Conservation (phyloP, 2,113 vertebrate species). For the Proteles cristata region DNA sequence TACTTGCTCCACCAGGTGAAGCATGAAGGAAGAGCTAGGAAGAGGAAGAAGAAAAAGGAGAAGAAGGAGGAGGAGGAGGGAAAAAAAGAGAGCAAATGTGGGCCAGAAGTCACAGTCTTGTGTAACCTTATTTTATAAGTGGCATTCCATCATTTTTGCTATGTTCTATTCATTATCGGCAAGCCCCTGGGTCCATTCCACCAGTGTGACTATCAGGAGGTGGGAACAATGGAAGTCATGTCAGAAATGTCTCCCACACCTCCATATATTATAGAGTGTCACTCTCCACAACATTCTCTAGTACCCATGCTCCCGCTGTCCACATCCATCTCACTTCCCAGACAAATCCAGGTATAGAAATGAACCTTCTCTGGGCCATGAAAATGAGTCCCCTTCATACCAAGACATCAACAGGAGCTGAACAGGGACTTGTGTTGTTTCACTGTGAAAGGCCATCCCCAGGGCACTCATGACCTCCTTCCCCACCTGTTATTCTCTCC, state of each 20-base stretch:
- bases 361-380: neutral
- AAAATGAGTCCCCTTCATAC: neutral
- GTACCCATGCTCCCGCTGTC: neutral
- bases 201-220: neutral
- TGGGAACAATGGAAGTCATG: neutral
- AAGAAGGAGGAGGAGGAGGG: accelerated
- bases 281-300: neutral
- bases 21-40: neutral
- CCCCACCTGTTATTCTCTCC: neutral
- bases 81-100: neutral
- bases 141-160: neutral
- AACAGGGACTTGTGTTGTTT: neutral
- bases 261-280: neutral
- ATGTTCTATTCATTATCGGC: neutral
- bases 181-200: neutral
- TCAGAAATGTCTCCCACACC: neutral
- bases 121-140: neutral
- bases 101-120: neutral
- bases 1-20: neutral
- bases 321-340: neutral
- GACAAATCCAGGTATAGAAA: neutral
- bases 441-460: neutral
- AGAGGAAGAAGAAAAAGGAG: neutral
- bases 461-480: neutral
- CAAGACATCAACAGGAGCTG: neutral